Percentiles rank a stretch among this genome's conserved stretches.
phyloP scores from a whole-genome alignment of 2,113 vertebrate species.

The Blennius ocellaris region DNA sequence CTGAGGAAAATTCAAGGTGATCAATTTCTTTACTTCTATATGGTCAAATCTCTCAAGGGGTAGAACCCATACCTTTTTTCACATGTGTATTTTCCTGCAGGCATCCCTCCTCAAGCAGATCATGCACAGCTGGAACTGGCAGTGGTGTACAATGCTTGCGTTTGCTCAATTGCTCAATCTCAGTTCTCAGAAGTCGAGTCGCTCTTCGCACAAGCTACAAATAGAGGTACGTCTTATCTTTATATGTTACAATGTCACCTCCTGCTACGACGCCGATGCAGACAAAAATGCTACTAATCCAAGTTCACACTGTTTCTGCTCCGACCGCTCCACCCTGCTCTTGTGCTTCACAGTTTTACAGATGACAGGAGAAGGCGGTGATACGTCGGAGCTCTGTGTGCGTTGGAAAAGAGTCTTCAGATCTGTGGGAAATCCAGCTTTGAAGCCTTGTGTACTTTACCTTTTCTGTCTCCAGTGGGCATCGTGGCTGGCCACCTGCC shows the following conservation, averaged over 20 bases:
- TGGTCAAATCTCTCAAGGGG: background rate
- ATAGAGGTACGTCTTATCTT: conserved; percentile 71
- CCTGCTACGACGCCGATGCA: background rate
- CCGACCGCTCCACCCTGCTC: background rate
- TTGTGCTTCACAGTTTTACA: conserved; percentile 65
- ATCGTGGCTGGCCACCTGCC: conserved; percentile 74
- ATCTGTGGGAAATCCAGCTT: conserved; percentile 38
- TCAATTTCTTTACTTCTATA: background rate
- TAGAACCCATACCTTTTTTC: background rate
- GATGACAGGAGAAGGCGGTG: conserved; percentile 24
- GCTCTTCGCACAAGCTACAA: conserved; percentile 59
- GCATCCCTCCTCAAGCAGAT: conserved; percentile 68
- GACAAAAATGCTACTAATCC: background rate
- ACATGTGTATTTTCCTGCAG: conserved; percentile 53
- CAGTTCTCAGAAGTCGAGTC: conserved; percentile 63
- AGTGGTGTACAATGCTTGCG: conserved; percentile 76
- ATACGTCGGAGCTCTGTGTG: conserved; percentile 27
- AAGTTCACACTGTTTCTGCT: conserved; percentile 1
- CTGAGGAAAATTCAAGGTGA: conserved; percentile 81
- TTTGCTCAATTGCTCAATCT: conserved; percentile 64
- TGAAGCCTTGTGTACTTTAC: conserved; percentile 39
- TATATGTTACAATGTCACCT: background rate
- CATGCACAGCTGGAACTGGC: conserved; percentile 75
- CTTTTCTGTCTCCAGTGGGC: conserved; percentile 82
- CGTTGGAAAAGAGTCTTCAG: conserved; percentile 73